phyloP scores from a whole-genome alignment of 1,140 invertebrate genomes.

The Vanessa tameamea region DNA sequence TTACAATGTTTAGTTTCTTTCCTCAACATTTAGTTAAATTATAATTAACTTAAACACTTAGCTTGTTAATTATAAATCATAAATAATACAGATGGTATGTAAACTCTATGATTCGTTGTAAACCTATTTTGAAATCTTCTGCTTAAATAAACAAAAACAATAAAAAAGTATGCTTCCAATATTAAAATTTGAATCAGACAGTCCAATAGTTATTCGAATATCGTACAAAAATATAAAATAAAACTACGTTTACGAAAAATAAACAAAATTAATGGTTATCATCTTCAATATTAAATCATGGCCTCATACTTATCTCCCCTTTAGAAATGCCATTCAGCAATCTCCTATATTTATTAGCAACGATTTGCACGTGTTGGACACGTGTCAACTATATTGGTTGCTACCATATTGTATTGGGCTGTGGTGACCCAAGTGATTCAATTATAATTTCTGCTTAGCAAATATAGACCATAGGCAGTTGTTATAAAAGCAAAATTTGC shows the following conservation, averaged over 20 bases:
- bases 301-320: slow-evolving; percentile 27
- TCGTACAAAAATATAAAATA: neutral
- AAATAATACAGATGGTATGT: too few species aligned
- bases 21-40: too few species aligned
- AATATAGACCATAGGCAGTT: neutral
- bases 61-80: too few species aligned
- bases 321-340: slow-evolving; percentile 13
- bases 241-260: neutral
- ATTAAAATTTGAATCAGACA: too few species aligned
- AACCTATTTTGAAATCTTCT: too few species aligned
- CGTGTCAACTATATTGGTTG: slow-evolving; percentile 51
- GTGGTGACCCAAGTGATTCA: slow-evolving; percentile 7
- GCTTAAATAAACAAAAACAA: too few species aligned
- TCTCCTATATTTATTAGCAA: slow-evolving; percentile 42
- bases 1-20: too few species aligned
- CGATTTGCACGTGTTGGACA: slow-evolving; percentile 48
- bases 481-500: neutral
- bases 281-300: slow-evolving; percentile 2
- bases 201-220: neutral
- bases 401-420: slow-evolving; percentile 33
- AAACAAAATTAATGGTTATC: neutral
- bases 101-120: too few species aligned
- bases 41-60: too few species aligned
- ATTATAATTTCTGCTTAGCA: neutral
- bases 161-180: too few species aligned